These are phyloP conservation scores for Phania funesta DNA, from an alignment of 2,888 invertebrate genomes.

Conservation along the genomic window DNA sequence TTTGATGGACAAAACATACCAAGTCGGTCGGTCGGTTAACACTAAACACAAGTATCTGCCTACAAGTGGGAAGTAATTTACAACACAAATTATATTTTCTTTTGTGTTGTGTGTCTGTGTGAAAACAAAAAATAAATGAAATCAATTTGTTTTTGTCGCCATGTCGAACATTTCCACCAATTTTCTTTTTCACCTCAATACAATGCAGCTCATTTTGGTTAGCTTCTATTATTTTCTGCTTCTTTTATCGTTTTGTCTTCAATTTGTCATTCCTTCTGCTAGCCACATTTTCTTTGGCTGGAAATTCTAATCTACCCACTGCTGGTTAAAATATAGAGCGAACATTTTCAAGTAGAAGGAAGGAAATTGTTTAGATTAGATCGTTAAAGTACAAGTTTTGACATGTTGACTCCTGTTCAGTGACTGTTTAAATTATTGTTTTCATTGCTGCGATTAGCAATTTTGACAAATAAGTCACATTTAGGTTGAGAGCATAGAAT, in stretches of 20 bases:
- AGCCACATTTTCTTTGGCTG: conserved; percentile 2
- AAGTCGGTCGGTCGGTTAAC: too few species aligned
- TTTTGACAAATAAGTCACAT: conserved; percentile 47
- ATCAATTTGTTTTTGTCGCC: conserved; percentile 74
- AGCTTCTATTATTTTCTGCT: neutral
- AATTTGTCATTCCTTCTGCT: neutral
- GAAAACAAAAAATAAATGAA: conserved; percentile 68
- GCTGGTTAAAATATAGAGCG: neutral
- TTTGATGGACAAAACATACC: too few species aligned
- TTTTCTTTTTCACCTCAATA: conserved; percentile 23
- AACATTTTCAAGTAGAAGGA: conserved; percentile 10
- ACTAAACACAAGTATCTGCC: too few species aligned
- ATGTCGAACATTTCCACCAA: conserved; percentile 58
- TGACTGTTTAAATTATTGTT: neutral
- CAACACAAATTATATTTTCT: neutral
- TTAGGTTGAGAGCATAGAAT: conserved; percentile 45
- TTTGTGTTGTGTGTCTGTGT: neutral
- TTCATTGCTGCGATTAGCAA: neutral
- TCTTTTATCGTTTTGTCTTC: neutral
- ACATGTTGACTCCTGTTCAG: neutral
- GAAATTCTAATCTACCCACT: conserved; percentile 35
- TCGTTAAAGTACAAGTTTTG: conserved; percentile 10
- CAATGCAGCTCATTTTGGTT: neutral
- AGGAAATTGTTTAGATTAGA: conserved; percentile 54
- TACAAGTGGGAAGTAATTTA: too few species aligned